Base-by-base conservation (phyloP, 2,797 vertebrate genomes). In the Pseudotriccus pelzelni region DNA sequence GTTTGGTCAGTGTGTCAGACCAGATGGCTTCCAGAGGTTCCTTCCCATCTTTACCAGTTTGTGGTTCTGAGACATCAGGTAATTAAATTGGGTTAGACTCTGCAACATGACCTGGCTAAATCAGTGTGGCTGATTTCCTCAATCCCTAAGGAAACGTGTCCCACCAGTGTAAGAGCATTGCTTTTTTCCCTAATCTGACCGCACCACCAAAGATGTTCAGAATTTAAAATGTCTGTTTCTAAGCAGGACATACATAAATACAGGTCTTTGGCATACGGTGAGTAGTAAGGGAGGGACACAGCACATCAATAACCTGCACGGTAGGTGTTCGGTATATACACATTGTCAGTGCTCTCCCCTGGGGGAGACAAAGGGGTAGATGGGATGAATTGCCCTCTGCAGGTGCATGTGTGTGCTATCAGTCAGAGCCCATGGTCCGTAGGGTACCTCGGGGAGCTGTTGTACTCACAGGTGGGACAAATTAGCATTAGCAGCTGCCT, bases 301-400 rank as follows among this genome's bases (percentile, higher is more conserved):
- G 52, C 3, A 5, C 47, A 34, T 15, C 16, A 32, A 2, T 36
- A 23, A 63, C 20, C n/a, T 25, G 13, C 43, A 25, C 0, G 0
- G 58, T 24, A 10, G 44, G 14, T 47, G 28, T 70, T 86, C 20
- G 5, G 6, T 27, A 13, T 30, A 12, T 37, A 53, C 49, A 32
- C 49, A 34, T 58, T 76, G 52, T 4, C 52, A 46, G 0, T 30
- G 56, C n/a, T 44, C 44, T 47, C 32, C 24, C 12, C 25, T 58
- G 37, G 74, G 3, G 25, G 34, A 41, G 34, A 62, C 76, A 24
- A 56, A 77, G 41, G 16, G 34, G 30, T 12, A 60, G 43, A n/a
- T 30, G 72, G 49, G 16, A 60, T 5, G 6, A 87, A 44, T 18
- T 75, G 27, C 17, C 24, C 19, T 87, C 69, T 60, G 37, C 21